phyloP scores from a whole-genome alignment of 2,888 invertebrate genomes.

The Melikaiella ostensackeni region DNA sequence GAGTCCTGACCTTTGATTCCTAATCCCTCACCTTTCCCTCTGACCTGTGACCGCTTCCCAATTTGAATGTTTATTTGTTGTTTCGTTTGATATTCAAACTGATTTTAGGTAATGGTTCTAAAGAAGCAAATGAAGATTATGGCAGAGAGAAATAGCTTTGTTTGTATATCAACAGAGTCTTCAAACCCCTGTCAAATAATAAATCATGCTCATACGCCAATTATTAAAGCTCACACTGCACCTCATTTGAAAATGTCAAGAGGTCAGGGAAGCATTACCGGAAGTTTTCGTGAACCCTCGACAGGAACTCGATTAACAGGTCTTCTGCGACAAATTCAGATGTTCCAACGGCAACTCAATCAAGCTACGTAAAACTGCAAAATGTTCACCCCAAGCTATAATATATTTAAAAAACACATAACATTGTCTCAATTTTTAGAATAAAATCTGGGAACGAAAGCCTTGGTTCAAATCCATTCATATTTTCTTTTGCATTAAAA shows the following conservation, averaged over 20 bases:
- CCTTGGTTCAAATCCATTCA: no score
- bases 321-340: conserved; percentile 70
- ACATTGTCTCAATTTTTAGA: neutral
- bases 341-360: conserved; percentile 67
- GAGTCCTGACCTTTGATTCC: no score
- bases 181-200: conserved; percentile 26
- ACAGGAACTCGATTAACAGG: conserved; percentile 65
- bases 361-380: neutral
- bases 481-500: no score
- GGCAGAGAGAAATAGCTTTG: conserved; percentile 67
- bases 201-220: conserved; percentile 38
- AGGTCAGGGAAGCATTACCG: conserved; percentile 31
- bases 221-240: conserved; percentile 38
- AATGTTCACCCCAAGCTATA: neutral
- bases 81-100: neutral
- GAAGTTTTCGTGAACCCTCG: conserved; percentile 57
- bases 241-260: neutral
- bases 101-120: conserved; percentile 64
- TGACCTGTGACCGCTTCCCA: no score
- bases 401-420: neutral
- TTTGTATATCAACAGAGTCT: conserved; percentile 65
- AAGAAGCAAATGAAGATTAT: conserved; percentile 68
- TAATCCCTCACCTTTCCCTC: no score
- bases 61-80: no score
- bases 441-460: neutral